Percentiles rank a stretch among this genome's conserved stretches.
Conservation (phyloP, 2,888 invertebrate genomes). For the Drosophila basisetae region DNA sequence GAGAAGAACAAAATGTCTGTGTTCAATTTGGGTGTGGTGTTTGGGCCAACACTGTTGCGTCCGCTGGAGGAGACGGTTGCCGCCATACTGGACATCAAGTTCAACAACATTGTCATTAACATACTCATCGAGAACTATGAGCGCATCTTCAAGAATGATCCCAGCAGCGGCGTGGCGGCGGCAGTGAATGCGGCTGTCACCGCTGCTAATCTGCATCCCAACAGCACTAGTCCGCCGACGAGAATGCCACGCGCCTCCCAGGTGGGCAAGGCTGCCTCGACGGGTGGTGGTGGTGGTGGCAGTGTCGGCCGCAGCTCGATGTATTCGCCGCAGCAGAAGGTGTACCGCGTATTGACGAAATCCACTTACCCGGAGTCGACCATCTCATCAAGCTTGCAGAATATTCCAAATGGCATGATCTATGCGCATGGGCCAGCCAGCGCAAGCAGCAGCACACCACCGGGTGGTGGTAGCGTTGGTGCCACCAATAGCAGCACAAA, state of each 20-base stretch:
- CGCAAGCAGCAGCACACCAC: conserved; percentile 59
- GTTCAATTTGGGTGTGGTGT: conserved; percentile 98
- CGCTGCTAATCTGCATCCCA: conserved; percentile 41
- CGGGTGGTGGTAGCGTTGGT: conserved; percentile 57
- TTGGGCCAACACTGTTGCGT: conserved; percentile 97
- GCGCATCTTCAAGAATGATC: conserved; percentile 88
- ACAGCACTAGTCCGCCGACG: conserved; percentile 82
- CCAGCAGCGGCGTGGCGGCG: conserved; percentile 64
- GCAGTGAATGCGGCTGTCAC: conserved; percentile 17
- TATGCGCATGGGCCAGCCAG: conserved; percentile 77
- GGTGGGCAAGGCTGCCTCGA: conserved; percentile 65
- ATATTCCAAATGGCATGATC: conserved; percentile 85
- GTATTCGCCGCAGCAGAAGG: conserved; percentile 84
- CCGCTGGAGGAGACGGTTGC: conserved; percentile 99
- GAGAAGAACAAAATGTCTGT: conserved; percentile 98
- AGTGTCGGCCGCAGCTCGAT: conserved; percentile 78
- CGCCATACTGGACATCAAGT: conserved; percentile 99
- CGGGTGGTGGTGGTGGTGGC: conserved; percentile 43
- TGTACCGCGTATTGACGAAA: conserved; percentile 84
- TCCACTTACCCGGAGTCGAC: conserved; percentile 84
- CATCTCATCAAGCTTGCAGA: conserved; percentile 85
- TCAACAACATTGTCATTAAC: conserved; percentile 99
- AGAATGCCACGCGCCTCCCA: conserved; percentile 83
- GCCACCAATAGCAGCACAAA: conserved; percentile 30
- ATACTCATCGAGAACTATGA: conserved; percentile 96